Percentiles rank a stretch among this genome's conserved stretches.
Conservation (phyloP, 2,113 vertebrate species). For the Hippocampus comes region DNA sequence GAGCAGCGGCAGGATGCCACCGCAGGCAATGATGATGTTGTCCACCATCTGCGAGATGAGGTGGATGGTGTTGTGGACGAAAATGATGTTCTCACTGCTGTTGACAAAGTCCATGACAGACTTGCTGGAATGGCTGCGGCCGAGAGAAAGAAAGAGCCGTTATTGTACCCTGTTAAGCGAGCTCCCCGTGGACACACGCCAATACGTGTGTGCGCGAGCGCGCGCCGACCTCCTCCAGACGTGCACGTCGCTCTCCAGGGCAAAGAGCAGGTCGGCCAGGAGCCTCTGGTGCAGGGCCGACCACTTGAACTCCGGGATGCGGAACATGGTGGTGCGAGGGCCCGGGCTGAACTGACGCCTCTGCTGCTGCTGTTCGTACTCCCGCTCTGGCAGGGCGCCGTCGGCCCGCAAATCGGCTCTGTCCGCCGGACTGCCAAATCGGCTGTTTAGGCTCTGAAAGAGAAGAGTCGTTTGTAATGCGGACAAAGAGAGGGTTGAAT, state of each 20-base stretch:
- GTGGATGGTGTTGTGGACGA: conserved; percentile 99
- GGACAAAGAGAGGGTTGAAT: too few species aligned
- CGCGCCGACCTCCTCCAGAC: conserved; percentile 90
- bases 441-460: conserved; percentile 82
- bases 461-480: not conserved
- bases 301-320: conserved; percentile 99
- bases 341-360: conserved; percentile 93
- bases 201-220: not conserved
- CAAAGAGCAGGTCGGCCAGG: conserved; percentile 92
- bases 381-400: conserved; percentile 86
- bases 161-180: not conserved
- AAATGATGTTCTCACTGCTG: conserved; percentile 98
- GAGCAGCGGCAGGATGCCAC: conserved; percentile 95
- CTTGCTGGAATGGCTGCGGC: conserved; percentile 89
- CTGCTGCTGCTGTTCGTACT: conserved; percentile 86
- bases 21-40: conserved; percentile 98
- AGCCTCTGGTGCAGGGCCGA: conserved; percentile 95
- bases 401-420: conserved; percentile 81
- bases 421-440: conserved; percentile 78
- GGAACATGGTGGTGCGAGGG: conserved; percentile 97
- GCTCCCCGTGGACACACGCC: not conserved
- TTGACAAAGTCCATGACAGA: conserved; percentile 99
- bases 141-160: not conserved
- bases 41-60: conserved; percentile 99
- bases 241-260: conserved; percentile 94